Evolutionary conservation across 2,113 vertebrate genomes (phyloP).

Genomic region (Vidua macroura): DNA sequence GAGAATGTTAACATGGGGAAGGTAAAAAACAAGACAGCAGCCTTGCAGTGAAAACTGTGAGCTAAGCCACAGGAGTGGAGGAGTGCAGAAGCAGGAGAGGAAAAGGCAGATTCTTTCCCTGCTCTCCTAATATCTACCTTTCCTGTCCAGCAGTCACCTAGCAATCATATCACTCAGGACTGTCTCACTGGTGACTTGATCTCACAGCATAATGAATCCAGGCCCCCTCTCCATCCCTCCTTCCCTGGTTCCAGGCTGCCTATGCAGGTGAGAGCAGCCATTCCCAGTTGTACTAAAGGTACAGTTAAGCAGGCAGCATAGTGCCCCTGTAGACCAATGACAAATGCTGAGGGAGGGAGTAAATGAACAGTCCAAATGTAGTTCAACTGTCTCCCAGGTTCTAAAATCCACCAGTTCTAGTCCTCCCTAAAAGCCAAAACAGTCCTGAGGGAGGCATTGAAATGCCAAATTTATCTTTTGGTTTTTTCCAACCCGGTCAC

Average conservation of each 20-base stretch:
- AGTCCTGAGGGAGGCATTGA: background rate
- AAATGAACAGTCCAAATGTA: background rate
- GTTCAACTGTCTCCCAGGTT: background rate
- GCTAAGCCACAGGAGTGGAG: background rate
- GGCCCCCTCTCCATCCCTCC: background rate
- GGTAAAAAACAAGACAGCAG: background rate
- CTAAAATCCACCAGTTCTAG: background rate
- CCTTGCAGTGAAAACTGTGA: background rate
- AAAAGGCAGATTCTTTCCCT: background rate
- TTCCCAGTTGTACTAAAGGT: background rate
- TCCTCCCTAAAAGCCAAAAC: background rate
- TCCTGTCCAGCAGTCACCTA: background rate
- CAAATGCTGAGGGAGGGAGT: background rate
- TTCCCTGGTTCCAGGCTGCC: background rate
- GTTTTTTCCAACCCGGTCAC: background rate
- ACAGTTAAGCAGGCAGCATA: background rate
- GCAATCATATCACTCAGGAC: background rate
- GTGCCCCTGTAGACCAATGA: background rate
- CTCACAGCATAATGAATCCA: background rate
- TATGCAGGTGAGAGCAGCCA: background rate
- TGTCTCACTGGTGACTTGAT: background rate
- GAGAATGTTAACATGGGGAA: background rate
- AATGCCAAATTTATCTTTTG: background rate
- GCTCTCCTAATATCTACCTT: background rate
- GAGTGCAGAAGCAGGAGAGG: background rate